Evolutionary conservation across 35 echinoderm and acorn worm species (phyloP), one percentile per base, ranked within the genome.

Genomic region (Amphiura filiformis): DNA sequence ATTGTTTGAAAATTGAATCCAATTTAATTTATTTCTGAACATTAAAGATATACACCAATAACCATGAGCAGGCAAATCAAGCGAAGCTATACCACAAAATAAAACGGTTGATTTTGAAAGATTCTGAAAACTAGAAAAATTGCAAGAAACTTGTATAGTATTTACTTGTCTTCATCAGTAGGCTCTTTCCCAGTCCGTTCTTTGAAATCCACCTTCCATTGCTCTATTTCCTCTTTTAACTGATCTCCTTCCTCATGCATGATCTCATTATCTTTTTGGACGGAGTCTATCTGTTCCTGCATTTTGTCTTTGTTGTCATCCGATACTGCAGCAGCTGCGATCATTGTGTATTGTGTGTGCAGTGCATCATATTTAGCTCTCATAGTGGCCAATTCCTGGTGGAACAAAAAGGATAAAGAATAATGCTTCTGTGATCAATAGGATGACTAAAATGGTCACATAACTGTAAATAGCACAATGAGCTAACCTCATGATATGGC

Each of bases 191-290:
- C 96, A 38, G 38, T 98, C 84, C 86, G 79, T 78, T 94, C 87
- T 76, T 92, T 89, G 78, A 92, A 98, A 30, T 94, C 90, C 35
- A 87, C 84, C 65, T 98, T 93, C 96, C 96, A 98, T 40, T 90
- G 83, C 35, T 79, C 85, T 23, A 98, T 98, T 37, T 98, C 96
- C 56, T 94, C 89, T 38, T 86, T 89, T 9, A 98, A 39, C 13
- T 89, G 83, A 35, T 81, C 76, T 39, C 84, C 82, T 70, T 98
- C 96, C 76, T 98, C 87, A 1, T 89, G 80, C 89, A 94, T 87
- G 7, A 88, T 83, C 17, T 94, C 87, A 23, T 94, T 38, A 61
- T 98, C 93, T 56, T 87, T 92, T 26, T 90, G 81, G 23, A 89
- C 87, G 32, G 80, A 84, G 18, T 92, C 93, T 56, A 98, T 87